A percentile compares a stretch with the other conserved stretches of the same genome.
These are phyloP conservation scores for Andricus grossulariae DNA, from an alignment of 1,140 invertebrate genomes.

Conservation along the genomic window DNA sequence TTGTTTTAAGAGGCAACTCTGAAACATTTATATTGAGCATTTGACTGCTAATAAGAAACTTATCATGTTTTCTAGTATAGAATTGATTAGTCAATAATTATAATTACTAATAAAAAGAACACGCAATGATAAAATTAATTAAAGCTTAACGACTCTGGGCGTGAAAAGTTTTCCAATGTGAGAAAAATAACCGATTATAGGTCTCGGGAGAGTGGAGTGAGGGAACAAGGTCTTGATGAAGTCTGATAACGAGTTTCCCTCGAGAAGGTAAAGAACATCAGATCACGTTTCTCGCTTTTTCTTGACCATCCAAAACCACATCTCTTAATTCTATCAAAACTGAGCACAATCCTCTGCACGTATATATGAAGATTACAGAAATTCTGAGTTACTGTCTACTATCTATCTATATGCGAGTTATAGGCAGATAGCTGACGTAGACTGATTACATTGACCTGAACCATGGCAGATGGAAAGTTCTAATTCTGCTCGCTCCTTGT, in stretches of 20 bases:
- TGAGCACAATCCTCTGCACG: too few species aligned
- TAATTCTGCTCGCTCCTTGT: constrained; percentile 14
- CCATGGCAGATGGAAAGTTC: constrained; percentile 21
- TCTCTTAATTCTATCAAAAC: constrained; percentile 12
- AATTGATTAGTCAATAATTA: not conserved
- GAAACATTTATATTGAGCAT: too few species aligned
- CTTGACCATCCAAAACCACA: constrained; percentile 17
- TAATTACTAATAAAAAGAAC: not conserved
- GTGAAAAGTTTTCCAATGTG: constrained; percentile 25
- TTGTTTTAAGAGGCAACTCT: too few species aligned
- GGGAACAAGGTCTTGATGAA: constrained; percentile 26
- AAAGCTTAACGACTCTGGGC: constrained; percentile 17
- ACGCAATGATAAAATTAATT: not conserved
- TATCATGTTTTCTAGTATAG: too few species aligned
- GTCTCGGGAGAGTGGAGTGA: not conserved
- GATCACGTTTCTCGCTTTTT: constrained; percentile 6
- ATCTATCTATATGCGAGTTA: not conserved
- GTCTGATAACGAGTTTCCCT: constrained; percentile 31
- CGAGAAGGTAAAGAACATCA: constrained; percentile 21
- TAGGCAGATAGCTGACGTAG: not conserved
- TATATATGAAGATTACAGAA: not conserved
- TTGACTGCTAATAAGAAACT: too few species aligned
- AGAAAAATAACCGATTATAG: constrained; percentile 24
- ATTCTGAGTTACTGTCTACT: not conserved
- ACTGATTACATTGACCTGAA: constrained; percentile 26